These are phyloP conservation scores for Epizoanthus stellaris DNA, from an alignment of 92 coral and sea anemone genomes.

Conservation along the genomic window DNA sequence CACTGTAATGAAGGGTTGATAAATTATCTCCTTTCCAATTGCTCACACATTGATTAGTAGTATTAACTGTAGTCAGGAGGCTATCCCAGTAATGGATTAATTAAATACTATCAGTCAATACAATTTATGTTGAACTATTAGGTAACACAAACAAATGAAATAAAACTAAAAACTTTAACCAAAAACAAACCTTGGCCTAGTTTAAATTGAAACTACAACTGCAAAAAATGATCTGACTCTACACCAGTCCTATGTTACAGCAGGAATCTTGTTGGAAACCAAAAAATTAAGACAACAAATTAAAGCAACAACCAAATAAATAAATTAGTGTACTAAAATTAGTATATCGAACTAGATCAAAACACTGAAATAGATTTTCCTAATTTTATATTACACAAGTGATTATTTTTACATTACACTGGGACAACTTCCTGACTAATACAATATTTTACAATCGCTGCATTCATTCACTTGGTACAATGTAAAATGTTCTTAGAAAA, in stretches of 20 bases:
- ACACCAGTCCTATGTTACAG: no score
- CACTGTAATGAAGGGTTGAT: slow-evolving; percentile 94
- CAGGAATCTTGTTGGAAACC: no score
- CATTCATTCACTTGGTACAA: neutral
- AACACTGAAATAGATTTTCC: no score
- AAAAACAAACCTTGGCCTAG: no score
- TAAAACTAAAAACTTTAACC: no score
- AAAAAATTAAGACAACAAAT: no score
- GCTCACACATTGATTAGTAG: slow-evolving; percentile 92
- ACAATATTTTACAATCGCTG: neutral
- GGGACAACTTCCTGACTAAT: slow-evolving; percentile 34
- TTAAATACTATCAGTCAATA: neutral
- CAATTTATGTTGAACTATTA: neutral
- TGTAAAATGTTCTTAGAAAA: neutral
- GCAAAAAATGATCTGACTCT: no score
- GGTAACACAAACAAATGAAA: neutral
- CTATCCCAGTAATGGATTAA: slow-evolving; percentile 8
- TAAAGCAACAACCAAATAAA: neutral
- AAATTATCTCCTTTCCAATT: slow-evolving; percentile 80
- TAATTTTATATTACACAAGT: no score
- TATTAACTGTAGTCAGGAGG: slow-evolving; percentile 21
- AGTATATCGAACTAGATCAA: neutral
- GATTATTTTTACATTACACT: neutral
- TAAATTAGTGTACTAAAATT: neutral
- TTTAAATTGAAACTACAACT: no score